A percentile compares a stretch with the other conserved stretches of the same genome.
These are phyloP conservation scores for Phalacrocorax brasilianus DNA, from an alignment of 2,113 vertebrate genomes.

Conservation along the genomic window DNA sequence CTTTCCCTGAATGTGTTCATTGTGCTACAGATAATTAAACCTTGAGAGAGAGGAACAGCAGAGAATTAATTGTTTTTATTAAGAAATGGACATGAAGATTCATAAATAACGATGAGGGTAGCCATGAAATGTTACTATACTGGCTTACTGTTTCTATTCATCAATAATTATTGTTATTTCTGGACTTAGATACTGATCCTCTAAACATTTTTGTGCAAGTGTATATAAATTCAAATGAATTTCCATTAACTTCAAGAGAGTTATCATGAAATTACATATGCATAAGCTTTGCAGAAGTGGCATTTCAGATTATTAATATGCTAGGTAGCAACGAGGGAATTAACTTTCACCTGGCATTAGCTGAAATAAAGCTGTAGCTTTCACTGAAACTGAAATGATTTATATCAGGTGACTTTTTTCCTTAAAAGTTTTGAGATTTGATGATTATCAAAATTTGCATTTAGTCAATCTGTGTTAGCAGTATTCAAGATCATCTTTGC, in stretches of 20 bases:
- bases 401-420: not conserved
- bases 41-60: not conserved
- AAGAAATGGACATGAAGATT: not conserved
- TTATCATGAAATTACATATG: constrained; percentile 43
- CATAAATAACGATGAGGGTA: not conserved
- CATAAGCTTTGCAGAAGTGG: constrained; percentile 17
- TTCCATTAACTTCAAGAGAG: not conserved
- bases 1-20: not conserved
- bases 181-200: not conserved
- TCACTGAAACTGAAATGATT: not conserved
- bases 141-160: not conserved
- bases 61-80: not conserved
- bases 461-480: not conserved
- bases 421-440: not conserved
- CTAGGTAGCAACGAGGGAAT: not conserved
- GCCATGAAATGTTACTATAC: not conserved
- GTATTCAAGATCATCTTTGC: not conserved
- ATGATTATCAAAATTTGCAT: not conserved
- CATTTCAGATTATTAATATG: constrained; percentile 42
- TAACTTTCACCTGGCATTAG: constrained; percentile 11
- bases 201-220: not conserved
- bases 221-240: constrained; percentile 31
- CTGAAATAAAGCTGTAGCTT: constrained; percentile 10
- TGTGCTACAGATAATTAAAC: not conserved
- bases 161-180: not conserved